Evolutionary conservation across 2,113 vertebrate species (phyloP), one percentile per base, ranked within the genome.

Genomic region (Hyperopisus bebe): DNA sequence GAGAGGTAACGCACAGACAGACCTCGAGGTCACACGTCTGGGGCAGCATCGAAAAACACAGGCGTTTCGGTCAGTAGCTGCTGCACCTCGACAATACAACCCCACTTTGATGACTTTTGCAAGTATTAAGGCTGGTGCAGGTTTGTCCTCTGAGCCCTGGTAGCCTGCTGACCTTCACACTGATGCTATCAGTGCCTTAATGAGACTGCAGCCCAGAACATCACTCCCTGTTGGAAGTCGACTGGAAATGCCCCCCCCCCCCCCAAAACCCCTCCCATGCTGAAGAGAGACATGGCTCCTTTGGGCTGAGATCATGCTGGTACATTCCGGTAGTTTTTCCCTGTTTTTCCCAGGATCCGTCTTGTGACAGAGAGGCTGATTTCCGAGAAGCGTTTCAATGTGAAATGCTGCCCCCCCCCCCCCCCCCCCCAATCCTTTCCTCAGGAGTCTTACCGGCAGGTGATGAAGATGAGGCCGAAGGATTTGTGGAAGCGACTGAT

Each of bases 381-480:
- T 86, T n/a, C 66, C 11, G 66, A 31, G 50, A 51, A 1, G 55
- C 51, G 11, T 88, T 31, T 88, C 5, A 55, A 66, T 31, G 58
- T 70, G 87, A 70, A 35, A 53, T 70, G 39, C 24, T 62, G 19
- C 2, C 5, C 58, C 8, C 3, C 10, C 3, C 10, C 66, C 6
- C 27, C 66, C 27, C 9, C 66, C 1, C 13, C 53, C 50, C 3
- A 1, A 62, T 44, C 39, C 82, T 70, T 88, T 35, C 94, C 89
- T 17, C 92, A 99, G 98, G 98, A 99, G 91, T 99, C 98, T 0
- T 99, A 99, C 92, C 96, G 98, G 86, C 98, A 99, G 93, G 98
- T 99, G 94, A 99, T 99, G 98, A 99, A 99, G 95, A 99, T 99
- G 98, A 98, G 98, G 93, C 98, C 98, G 19, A 99, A 99, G 94